Evolutionary conservation across 2,888 invertebrate genomes (phyloP).

Genomic region (Nomada fabriciana): DNA sequence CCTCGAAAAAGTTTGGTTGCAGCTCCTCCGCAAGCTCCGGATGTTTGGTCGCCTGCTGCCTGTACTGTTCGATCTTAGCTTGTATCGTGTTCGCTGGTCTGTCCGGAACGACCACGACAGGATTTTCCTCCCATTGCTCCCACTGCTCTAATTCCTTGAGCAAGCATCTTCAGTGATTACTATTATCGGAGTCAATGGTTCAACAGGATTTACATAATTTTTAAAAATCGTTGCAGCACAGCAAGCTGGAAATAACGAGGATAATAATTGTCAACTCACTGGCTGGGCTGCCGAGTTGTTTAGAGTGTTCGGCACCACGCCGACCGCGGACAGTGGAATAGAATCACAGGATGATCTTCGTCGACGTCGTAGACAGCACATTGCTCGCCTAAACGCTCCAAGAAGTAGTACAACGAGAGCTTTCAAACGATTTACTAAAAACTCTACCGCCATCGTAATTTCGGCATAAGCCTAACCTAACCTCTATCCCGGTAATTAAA

Average conservation of each 20-base stretch:
- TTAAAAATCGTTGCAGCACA: not conserved
- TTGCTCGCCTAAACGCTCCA: constrained; percentile 86
- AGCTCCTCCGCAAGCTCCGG: constrained; percentile 84
- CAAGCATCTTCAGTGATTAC: constrained; percentile 60
- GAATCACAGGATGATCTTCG: constrained; percentile 86
- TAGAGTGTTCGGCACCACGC: constrained; percentile 84
- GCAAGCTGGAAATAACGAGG: not conserved
- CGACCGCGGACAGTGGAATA: constrained; percentile 86
- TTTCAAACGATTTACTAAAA: constrained; percentile 86
- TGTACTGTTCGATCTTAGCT: constrained; percentile 88
- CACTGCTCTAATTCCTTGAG: constrained; percentile 85
- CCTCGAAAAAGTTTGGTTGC: constrained; percentile 86
- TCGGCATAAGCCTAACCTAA: constrained; percentile 59
- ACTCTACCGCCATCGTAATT: constrained; percentile 83
- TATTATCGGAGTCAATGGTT: constrained; percentile 45
- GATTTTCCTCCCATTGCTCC: constrained; percentile 88
- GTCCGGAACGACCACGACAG: constrained; percentile 81
- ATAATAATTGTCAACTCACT: constrained; percentile 40
- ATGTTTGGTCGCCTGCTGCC: constrained; percentile 85
- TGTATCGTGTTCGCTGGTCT: constrained; percentile 85
- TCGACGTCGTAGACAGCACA: constrained; percentile 87
- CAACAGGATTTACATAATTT: constrained; percentile 41
- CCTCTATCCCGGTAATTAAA: constrained; percentile 21
- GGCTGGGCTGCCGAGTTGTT: constrained; percentile 39
- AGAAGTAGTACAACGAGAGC: constrained; percentile 86